Conservation (phyloP, 2,888 invertebrate genomes). For the Platycheirus albimanus region DNA sequence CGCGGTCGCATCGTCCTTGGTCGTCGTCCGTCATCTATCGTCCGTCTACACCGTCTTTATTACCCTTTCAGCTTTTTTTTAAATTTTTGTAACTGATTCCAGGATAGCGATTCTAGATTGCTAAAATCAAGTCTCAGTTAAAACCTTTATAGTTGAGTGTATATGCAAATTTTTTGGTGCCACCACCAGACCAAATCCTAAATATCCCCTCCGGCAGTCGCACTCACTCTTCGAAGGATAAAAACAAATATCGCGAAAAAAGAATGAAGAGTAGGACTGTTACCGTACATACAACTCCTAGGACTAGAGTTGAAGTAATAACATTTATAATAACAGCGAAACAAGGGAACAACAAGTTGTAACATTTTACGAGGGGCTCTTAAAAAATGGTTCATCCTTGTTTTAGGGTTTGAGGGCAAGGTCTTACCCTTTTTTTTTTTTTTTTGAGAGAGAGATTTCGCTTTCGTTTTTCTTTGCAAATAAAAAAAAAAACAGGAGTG, state of each 20-base stretch:
- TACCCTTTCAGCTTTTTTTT: constrained; percentile 67
- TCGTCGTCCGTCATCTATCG: not conserved
- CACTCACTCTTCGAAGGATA: constrained; percentile 23
- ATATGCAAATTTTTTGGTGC: constrained; percentile 56
- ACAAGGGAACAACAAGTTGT: constrained; percentile 70
- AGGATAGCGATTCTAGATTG: constrained; percentile 39
- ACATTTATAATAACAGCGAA: constrained; percentile 40
- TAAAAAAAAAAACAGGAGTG: constrained; percentile 22
- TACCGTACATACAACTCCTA: not conserved
- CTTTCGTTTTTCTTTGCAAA: constrained; percentile 9
- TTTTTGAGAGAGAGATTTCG: no score
- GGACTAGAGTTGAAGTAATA: constrained; percentile 10
- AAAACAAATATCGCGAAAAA: constrained; percentile 33
- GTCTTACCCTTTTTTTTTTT: constrained; percentile 25
- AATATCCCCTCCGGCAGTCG: constrained; percentile 44
- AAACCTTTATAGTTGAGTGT: constrained; percentile 38
- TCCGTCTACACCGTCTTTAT: constrained; percentile 56
- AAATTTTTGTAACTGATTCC: constrained; percentile 62
- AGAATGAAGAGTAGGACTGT: not conserved
- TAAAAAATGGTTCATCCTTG: constrained; percentile 48
- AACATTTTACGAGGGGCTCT: constrained; percentile 64
- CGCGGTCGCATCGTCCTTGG: not conserved
- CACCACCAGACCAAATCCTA: constrained; percentile 12
- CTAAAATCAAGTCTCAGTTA: constrained; percentile 58
- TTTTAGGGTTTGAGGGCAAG: constrained; percentile 4